A percentile compares a stretch with the other conserved stretches of the same genome.
phyloP scores from a whole-genome alignment of 2,888 invertebrate genomes.

The Lampropteryx suffumata region DNA sequence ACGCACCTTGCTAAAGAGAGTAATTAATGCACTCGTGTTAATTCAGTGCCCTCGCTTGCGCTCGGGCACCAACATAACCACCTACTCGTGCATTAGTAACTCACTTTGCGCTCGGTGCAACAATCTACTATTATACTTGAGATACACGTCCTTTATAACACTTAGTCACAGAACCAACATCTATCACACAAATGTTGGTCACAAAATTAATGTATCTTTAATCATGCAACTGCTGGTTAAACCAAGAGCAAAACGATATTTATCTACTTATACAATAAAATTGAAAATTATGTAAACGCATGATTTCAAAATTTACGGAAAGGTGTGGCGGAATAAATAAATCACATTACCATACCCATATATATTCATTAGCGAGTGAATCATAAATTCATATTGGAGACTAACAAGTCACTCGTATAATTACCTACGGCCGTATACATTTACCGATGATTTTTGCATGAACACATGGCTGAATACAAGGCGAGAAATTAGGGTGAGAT shows the following conservation, averaged over 20 bases:
- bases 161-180: no score
- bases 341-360: conserved; percentile 15
- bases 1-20: no score
- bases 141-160: no score
- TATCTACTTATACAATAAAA: background rate
- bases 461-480: conserved; percentile 40
- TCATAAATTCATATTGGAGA: conserved; percentile 33
- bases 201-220: no score
- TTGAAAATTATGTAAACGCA: background rate
- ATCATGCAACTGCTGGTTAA: no score
- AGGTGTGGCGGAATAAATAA: conserved; percentile 16
- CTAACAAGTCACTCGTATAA: conserved; percentile 27
- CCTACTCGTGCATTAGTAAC: no score
- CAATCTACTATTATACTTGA: no score
- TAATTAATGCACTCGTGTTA: no score
- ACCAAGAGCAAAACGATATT: background rate
- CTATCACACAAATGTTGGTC: no score
- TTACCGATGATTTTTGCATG: conserved; percentile 35
- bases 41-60: no score
- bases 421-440: conserved; percentile 29
- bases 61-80: no score
- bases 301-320: conserved; percentile 2
- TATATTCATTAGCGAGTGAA: conserved; percentile 22
- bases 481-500: conserved; percentile 43
- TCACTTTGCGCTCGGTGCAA: no score